A percentile compares a stretch with the other conserved stretches of the same genome.
These are phyloP conservation scores for Pristionchus maxplancki DNA, from an alignment of 2,888 invertebrate species.

Conservation along the genomic window DNA sequence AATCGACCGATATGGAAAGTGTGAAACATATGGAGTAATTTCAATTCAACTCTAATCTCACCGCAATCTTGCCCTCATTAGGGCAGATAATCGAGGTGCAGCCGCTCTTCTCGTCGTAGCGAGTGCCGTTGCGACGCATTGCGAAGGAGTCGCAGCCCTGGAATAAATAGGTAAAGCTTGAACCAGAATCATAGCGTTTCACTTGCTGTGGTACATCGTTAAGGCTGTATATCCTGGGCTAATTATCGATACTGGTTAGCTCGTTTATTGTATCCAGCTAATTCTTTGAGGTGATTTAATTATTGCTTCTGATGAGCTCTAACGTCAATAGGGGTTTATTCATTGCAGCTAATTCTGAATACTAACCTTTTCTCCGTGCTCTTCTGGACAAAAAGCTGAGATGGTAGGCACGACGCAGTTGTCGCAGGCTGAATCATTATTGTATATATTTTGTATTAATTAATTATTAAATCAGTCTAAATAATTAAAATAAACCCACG, in stretches of 20 bases:
- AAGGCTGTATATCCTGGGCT: too few species aligned
- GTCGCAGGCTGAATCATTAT: conserved; percentile 23
- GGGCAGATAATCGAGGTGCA: conserved; percentile 27
- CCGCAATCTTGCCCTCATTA: conserved; percentile 37
- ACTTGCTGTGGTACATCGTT: too few species aligned
- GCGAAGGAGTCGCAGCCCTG: conserved; percentile 45
- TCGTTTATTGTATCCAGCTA: too few species aligned
- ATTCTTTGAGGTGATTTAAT: too few species aligned
- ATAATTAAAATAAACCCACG: background rate
- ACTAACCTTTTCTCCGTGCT: conserved; percentile 15
- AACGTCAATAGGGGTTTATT: too few species aligned
- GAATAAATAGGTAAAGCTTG: too few species aligned
- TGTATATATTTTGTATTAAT: background rate
- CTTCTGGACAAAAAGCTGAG: conserved; percentile 26
- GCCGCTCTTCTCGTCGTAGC: background rate
- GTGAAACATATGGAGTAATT: background rate
- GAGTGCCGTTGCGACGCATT: conserved; percentile 3
- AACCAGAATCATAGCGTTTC: too few species aligned
- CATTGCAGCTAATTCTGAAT: too few species aligned
- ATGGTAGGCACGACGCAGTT: conserved; percentile 33
- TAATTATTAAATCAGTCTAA: background rate
- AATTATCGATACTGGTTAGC: too few species aligned
- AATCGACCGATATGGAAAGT: background rate
- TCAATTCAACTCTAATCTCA: background rate
- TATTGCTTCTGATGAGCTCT: too few species aligned